A percentile compares a stretch with the other conserved stretches of the same genome.
These are phyloP conservation scores for Phymatocera aterrima DNA, from an alignment of 2,888 invertebrate species.

Conservation along the genomic window DNA sequence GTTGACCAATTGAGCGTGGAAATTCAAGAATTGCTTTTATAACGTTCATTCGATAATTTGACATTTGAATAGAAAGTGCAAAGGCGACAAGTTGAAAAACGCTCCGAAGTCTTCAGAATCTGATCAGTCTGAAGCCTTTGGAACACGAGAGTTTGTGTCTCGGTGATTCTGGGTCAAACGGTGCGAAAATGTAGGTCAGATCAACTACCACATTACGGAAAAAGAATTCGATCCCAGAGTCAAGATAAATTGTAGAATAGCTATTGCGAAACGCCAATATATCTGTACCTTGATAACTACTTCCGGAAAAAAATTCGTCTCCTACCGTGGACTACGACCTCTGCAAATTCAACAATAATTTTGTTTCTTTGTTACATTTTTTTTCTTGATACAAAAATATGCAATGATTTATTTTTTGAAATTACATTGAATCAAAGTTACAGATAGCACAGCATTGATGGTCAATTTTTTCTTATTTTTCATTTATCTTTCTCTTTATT, in stretches of 20 bases:
- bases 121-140: background rate
- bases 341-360: background rate
- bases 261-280: background rate
- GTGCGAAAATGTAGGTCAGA: constrained; percentile 25
- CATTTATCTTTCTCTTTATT: too few relatives aligned
- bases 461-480: too few relatives aligned
- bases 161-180: constrained; percentile 39
- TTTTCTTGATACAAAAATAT: too few relatives aligned
- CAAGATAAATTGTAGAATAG: constrained; percentile 1
- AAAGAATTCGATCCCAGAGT: constrained; percentile 30
- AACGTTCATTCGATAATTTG: background rate
- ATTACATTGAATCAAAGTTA: too few relatives aligned
- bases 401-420: too few relatives aligned
- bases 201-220: constrained; percentile 24
- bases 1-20: background rate
- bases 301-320: background rate
- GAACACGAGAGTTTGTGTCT: constrained; percentile 24
- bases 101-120: background rate
- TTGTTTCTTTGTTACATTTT: too few relatives aligned
- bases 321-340: background rate
- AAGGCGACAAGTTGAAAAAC: background rate
- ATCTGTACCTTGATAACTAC: background rate
- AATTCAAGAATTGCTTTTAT: constrained; percentile 13
- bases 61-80: background rate
- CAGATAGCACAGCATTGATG: too few relatives aligned